phyloP scores from a whole-genome alignment of 53 echinoderm and acorn worm genomes.

The Actinopyga echinites region DNA sequence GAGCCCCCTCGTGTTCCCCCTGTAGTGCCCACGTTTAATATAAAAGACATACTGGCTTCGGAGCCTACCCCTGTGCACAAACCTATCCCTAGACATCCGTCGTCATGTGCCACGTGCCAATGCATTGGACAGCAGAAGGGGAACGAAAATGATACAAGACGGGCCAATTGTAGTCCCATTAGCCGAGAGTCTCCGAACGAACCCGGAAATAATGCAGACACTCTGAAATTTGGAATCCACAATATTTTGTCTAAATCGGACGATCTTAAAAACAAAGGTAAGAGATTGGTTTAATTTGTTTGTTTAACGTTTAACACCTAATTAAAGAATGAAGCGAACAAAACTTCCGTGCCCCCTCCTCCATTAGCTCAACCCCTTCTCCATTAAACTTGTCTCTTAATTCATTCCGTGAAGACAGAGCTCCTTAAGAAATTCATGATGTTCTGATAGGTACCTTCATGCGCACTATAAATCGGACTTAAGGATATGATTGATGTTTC shows the following conservation, averaged over 20 bases:
- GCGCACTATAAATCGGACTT: too few relatives aligned
- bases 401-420: too few relatives aligned
- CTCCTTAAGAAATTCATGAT: too few relatives aligned
- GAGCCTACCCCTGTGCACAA: conserved; percentile 76
- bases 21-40: conserved; percentile 64
- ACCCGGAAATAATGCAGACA: neutral
- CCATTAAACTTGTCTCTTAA: too few relatives aligned
- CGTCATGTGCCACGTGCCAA: conserved; percentile 87
- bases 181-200: conserved; percentile 15
- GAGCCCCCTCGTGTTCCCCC: conserved; percentile 45
- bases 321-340: too few relatives aligned
- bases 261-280: conserved; percentile 21
- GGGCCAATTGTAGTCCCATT: neutral
- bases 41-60: conserved; percentile 83
- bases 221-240: conserved; percentile 42
- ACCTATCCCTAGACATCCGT: conserved; percentile 87
- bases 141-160: neutral
- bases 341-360: too few relatives aligned
- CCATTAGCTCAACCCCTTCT: too few relatives aligned
- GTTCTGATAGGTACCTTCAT: too few relatives aligned
- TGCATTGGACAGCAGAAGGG: conserved; percentile 60
- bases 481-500: too few relatives aligned
- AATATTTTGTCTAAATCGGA: conserved; percentile 34
- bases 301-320: too few relatives aligned
- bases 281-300: neutral